A percentile compares a stretch with the other conserved stretches of the same genome.
Evolutionary conservation across 2,888 invertebrate species (phyloP).

Genomic region (Heliconius ismenius): DNA sequence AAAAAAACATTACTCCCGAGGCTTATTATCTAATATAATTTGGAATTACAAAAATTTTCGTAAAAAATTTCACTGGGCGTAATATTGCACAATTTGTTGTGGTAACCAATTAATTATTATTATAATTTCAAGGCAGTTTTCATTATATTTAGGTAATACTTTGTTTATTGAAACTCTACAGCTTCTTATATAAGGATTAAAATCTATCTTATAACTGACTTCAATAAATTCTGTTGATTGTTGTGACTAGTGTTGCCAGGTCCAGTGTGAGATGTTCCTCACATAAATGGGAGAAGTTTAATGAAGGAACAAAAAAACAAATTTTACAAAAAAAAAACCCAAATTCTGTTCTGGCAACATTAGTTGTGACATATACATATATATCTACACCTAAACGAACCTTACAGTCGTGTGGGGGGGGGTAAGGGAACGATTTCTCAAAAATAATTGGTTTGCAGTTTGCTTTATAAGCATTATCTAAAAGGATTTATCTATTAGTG

Average conservation of each 20-base stretch:
- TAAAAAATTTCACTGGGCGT: slow-evolving; percentile 30
- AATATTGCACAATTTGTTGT: slow-evolving; percentile 42
- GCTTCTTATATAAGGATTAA: slow-evolving; percentile 46
- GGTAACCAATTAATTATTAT: slow-evolving; percentile 37
- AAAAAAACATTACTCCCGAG: slow-evolving; percentile 17
- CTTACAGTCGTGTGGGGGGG: slow-evolving; percentile 62
- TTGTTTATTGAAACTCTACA: slow-evolving; percentile 38
- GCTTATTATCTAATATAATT: slow-evolving; percentile 27
- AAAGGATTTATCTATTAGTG: slow-evolving; percentile 34
- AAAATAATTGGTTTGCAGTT: slow-evolving; percentile 49
- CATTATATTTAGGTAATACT: slow-evolving; percentile 39
- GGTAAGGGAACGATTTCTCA: slow-evolving; percentile 64
- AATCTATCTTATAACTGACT: slow-evolving; percentile 56
- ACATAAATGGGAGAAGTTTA: background rate
- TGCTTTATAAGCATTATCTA: slow-evolving; percentile 60
- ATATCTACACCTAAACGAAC: slow-evolving; percentile 47
- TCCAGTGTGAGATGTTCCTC: slow-evolving; percentile 6
- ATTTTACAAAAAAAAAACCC: slow-evolving; percentile 7
- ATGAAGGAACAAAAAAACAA: slow-evolving; percentile 19
- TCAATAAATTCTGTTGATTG: slow-evolving; percentile 45
- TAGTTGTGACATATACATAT: slow-evolving; percentile 51
- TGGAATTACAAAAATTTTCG: slow-evolving; percentile 27
- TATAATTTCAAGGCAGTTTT: slow-evolving; percentile 45
- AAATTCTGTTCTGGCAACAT: slow-evolving; percentile 44
- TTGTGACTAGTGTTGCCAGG: slow-evolving; percentile 47